Conservation (phyloP, 2,888 invertebrate species). For the Diarsia dahlii region DNA sequence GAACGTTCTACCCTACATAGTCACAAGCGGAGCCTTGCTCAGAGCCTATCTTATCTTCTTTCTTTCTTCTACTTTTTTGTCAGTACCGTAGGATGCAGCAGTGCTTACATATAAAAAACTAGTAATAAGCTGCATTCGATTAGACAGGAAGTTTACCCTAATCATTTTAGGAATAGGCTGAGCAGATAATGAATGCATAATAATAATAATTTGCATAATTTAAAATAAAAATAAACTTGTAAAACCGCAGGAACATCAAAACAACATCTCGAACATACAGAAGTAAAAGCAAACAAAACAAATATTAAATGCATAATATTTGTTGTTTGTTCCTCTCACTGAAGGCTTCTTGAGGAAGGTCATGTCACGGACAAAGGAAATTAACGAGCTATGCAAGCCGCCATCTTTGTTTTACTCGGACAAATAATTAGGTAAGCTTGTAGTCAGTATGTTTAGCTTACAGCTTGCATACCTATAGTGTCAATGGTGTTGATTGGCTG, state of each 20-base stretch:
- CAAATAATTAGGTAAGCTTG: conserved; percentile 32
- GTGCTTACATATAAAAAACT: not conserved
- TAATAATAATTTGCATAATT: too few relatives aligned
- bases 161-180: not conserved
- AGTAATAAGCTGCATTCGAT: not conserved
- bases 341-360: conserved; percentile 48
- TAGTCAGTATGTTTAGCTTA: conserved; percentile 21
- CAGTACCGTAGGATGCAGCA: too few relatives aligned
- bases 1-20: too few relatives aligned
- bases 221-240: not conserved
- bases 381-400: conserved; percentile 17
- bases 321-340: conserved; percentile 46
- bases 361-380: conserved; percentile 34
- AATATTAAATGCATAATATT: conserved; percentile 28
- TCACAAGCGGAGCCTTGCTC: too few relatives aligned
- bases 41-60: too few relatives aligned
- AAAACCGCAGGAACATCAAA: not conserved
- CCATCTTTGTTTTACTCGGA: conserved; percentile 22
- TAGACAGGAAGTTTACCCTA: not conserved
- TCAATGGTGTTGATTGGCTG: conserved; percentile 13
- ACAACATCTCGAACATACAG: conserved; percentile 25
- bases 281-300: conserved; percentile 34
- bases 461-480: not conserved
- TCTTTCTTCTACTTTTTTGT: too few relatives aligned
- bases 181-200: not conserved